These are phyloP conservation scores for Allobates femoralis DNA, from an alignment of 2,797 vertebrate genomes.

Conservation along the genomic window DNA sequence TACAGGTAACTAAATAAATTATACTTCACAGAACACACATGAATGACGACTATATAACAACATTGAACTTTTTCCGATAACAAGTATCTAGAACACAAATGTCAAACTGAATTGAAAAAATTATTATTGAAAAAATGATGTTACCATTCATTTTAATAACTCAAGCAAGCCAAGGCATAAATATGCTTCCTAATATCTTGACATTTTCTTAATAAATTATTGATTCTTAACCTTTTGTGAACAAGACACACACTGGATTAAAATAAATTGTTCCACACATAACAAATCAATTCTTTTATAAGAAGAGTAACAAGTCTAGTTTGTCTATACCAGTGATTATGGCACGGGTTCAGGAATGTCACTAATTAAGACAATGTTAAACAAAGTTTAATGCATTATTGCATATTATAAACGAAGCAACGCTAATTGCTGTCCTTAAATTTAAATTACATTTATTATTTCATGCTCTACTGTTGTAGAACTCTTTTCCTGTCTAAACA, in stretches of 20 bases:
- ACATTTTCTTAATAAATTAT: constrained; percentile 62
- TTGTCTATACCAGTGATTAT: constrained; percentile 2
- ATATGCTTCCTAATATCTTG: constrained; percentile 38
- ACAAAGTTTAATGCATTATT: not conserved
- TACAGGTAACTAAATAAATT: not conserved
- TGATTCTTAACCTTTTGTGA: constrained; percentile 53
- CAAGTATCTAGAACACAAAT: constrained; percentile 31
- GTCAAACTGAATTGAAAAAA: constrained; percentile 32
- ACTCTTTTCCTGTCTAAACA: not conserved
- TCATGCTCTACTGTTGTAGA: not conserved
- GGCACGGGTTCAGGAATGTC: not conserved
- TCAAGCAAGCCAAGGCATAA: constrained; percentile 48
- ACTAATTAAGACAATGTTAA: constrained; percentile 25
- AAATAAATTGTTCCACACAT: constrained; percentile 46
- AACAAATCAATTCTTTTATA: constrained; percentile 47
- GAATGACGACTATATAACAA: not conserved
- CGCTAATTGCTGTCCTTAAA: not conserved
- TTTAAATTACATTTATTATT: not conserved
- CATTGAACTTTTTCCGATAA: not conserved
- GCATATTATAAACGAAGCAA: not conserved
- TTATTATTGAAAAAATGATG: constrained; percentile 47
- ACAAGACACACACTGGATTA: constrained; percentile 45
- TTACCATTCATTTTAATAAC: constrained; percentile 49
- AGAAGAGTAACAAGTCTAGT: not conserved
- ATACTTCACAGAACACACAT: not conserved